Conservation (phyloP, 2,888 invertebrate genomes). For the Pelosia muscerda region DNA sequence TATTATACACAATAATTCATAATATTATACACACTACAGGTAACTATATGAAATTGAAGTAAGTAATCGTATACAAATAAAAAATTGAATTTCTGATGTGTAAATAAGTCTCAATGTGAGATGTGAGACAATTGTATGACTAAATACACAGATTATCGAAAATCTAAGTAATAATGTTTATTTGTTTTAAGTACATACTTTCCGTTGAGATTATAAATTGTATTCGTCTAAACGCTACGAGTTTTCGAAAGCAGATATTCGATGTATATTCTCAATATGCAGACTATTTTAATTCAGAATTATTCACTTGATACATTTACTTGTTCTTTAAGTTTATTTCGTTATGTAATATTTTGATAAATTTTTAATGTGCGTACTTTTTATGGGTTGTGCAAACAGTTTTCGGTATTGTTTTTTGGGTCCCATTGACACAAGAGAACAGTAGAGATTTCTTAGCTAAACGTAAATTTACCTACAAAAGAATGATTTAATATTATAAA, state of each 20-base stretch:
- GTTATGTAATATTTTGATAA: not conserved
- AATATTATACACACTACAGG: not conserved
- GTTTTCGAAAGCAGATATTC: not conserved
- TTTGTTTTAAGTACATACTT: not conserved
- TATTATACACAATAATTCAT: not conserved
- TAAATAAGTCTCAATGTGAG: not conserved
- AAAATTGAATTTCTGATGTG: not conserved
- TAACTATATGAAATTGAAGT: not conserved
- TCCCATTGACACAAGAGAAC: not conserved
- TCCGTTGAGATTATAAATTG: not conserved
- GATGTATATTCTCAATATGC: constrained; percentile 1
- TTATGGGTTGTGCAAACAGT: not conserved
- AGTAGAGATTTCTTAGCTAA: not conserved
- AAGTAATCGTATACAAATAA: not conserved
- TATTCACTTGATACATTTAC: not conserved
- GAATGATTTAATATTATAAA: not conserved
- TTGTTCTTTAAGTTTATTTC: not conserved
- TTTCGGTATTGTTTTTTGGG: not conserved
- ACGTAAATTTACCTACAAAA: not conserved
- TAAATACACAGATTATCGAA: not conserved
- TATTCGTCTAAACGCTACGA: not conserved
- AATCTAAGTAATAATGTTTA: not conserved
- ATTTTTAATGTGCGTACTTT: not conserved
- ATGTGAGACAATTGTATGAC: not conserved
- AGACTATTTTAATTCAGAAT: not conserved